These are phyloP conservation scores for Menidia beryllina DNA, from an alignment of 2,113 vertebrate genomes.

Conservation along the genomic window DNA sequence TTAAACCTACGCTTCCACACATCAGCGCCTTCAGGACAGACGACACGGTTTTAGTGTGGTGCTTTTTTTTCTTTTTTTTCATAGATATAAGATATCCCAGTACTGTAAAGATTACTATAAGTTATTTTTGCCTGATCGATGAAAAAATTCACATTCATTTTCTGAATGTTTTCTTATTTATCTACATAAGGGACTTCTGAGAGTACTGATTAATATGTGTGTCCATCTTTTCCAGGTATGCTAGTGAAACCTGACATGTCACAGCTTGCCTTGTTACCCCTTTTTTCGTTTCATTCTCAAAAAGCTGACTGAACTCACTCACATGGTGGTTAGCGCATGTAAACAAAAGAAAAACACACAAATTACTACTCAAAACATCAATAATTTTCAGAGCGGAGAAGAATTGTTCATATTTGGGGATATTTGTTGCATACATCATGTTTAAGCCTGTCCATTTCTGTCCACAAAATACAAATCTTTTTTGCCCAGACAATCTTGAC, in stretches of 20 bases:
- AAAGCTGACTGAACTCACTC: conserved; percentile 27
- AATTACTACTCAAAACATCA: neutral
- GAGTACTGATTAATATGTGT: neutral
- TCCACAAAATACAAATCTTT: neutral
- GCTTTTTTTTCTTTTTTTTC: neutral
- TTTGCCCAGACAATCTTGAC: neutral
- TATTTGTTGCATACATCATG: neutral
- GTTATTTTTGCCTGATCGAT: neutral
- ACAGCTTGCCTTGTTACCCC: conserved; percentile 28
- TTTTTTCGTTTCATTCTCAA: conserved; percentile 10
- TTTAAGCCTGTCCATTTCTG: neutral
- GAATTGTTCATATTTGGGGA: neutral
- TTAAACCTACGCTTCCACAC: conserved; percentile 16
- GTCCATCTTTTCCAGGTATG: conserved; percentile 27
- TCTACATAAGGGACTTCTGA: neutral
- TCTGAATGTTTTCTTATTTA: neutral
- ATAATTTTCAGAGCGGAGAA: neutral
- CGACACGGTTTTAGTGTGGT: neutral
- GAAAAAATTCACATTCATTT: neutral
- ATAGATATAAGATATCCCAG: neutral
- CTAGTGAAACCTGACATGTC: conserved; percentile 40
- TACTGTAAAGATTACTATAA: neutral
- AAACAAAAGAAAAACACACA: conserved; percentile 3
- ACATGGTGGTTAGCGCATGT: conserved; percentile 3
- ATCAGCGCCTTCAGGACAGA: conserved; percentile 30